These are phyloP conservation scores for Crypturellus undulatus DNA, from an alignment of 2,113 vertebrate genomes.

Conservation along the genomic window DNA sequence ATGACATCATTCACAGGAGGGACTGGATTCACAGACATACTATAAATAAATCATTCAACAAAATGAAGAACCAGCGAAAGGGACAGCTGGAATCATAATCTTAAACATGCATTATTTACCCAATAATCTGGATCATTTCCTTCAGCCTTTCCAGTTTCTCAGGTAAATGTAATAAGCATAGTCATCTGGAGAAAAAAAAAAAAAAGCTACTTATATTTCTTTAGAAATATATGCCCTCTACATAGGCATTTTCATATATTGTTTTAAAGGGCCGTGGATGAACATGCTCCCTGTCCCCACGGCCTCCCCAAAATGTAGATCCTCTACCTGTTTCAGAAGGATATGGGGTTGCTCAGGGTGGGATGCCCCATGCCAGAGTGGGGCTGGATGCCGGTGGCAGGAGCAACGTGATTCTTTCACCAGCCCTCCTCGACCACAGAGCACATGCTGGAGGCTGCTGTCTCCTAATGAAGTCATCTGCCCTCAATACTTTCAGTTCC, in stretches of 20 bases:
- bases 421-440: not conserved
- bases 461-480: not conserved
- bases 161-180: not conserved
- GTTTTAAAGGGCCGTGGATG: not conserved
- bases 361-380: rapidly evolving
- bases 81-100: not conserved
- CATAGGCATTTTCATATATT: rapidly evolving
- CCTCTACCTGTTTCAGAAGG: rapidly evolving
- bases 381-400: not conserved
- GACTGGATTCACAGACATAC: not conserved
- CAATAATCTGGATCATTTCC: not conserved
- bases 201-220: not conserved
- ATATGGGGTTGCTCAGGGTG: not conserved
- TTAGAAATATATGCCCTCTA: not conserved
- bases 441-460: not conserved
- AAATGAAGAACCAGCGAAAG: constrained; percentile 8
- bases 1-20: constrained; percentile 47
- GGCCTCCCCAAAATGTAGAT: not conserved
- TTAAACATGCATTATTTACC: constrained; percentile 20
- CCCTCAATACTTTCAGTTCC: rapidly evolving
- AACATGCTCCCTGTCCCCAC: no score
- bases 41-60: constrained; percentile 44
- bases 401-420: not conserved
- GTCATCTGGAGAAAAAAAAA: not conserved
- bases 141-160: not conserved